Evolutionary conservation across 1,140 invertebrate genomes (phyloP), one percentile per base, ranked within the genome.

Genomic region (Dolichoris vasculosae): DNA sequence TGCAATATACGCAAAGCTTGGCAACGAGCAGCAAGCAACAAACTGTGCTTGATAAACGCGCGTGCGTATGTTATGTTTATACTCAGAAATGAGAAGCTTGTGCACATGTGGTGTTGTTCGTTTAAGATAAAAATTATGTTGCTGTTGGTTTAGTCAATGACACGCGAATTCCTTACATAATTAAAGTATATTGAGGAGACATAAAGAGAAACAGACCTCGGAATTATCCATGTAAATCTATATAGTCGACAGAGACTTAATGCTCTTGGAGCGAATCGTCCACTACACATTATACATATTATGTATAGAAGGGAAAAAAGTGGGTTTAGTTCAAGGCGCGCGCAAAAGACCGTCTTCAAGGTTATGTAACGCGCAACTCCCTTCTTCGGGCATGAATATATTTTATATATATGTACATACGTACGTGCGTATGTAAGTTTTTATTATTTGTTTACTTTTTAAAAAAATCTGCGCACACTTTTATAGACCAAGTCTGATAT

Each of bases 291-390:
- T 83, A 73, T 76, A 63, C 71, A 82, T 59, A 55, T 48, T 83
- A 59, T 76, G 43, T 43, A 59, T 75, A 76, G 51, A 46, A 75
- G 71, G 40, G 82, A 83, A 83, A 83, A 67, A 83, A 77, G 75
- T 40, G 83, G 63, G 63, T 69, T 67, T 78, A 84, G 63, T 84
- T 73, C 67, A 59, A 73, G 46, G 64, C 83, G 83, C 76, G 83
- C 83, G 75, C 76, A 40, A 78, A 69, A 80, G 84, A 85, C 73
- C 73, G 63, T 80, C 67, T 84, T 86, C 76, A 86, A 86, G 86
- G 86, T 86, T 86, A 86, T 86, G 86, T 86, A 86, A 86, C 77
- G 81, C 78, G 64, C 78, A 9, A 80, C 76, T 64, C 83, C 75
- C 83, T 78, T 77, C 46, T 32, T 76, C 13, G 8, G 48, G 59